Evolutionary conservation across 2,113 vertebrate species (phyloP).

Genomic region (zebrafish (Danio rerio)): DNA sequence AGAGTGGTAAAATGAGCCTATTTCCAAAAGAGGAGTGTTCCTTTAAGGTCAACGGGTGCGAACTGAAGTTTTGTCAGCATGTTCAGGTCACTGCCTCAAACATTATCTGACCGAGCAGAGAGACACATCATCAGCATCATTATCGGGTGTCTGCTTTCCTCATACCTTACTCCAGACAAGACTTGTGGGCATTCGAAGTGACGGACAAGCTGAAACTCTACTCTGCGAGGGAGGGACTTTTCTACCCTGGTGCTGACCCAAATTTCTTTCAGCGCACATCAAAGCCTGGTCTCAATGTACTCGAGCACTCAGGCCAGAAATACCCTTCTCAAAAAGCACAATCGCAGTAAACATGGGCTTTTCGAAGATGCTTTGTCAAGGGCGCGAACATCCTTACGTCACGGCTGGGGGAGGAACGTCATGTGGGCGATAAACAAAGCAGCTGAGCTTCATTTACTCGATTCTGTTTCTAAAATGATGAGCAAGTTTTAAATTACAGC

Average conservation of each 20-base stretch:
- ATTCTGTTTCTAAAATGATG: slow-evolving; percentile 7
- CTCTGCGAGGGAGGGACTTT: not conserved
- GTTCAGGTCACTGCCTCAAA: not conserved
- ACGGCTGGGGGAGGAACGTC: not conserved
- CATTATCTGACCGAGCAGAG: not conserved
- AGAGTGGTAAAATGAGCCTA: too few relatives aligned
- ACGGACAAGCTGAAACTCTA: not conserved
- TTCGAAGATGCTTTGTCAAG: slow-evolving; percentile 50
- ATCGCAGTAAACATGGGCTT: slow-evolving; percentile 27
- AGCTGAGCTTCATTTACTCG: not conserved
- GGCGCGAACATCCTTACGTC: slow-evolving; percentile 37
- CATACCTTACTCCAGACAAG: slow-evolving; percentile 1
- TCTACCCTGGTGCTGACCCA: slow-evolving; percentile 5
- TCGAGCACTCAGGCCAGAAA: slow-evolving; percentile 34
- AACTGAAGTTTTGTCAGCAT: not conserved
- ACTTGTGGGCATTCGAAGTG: not conserved
- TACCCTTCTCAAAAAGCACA: slow-evolving; percentile 39
- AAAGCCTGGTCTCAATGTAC: slow-evolving; percentile 40
- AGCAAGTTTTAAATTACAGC: not conserved
- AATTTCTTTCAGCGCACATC: slow-evolving; percentile 27
- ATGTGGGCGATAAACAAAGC: slow-evolving; percentile 26
- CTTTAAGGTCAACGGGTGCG: not conserved
- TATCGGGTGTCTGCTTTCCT: not conserved
- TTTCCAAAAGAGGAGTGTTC: too few relatives aligned
- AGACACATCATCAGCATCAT: not conserved